Evolutionary conservation across 2,113 vertebrate species (phyloP).

Genomic region (Turdus rufiventris): DNA sequence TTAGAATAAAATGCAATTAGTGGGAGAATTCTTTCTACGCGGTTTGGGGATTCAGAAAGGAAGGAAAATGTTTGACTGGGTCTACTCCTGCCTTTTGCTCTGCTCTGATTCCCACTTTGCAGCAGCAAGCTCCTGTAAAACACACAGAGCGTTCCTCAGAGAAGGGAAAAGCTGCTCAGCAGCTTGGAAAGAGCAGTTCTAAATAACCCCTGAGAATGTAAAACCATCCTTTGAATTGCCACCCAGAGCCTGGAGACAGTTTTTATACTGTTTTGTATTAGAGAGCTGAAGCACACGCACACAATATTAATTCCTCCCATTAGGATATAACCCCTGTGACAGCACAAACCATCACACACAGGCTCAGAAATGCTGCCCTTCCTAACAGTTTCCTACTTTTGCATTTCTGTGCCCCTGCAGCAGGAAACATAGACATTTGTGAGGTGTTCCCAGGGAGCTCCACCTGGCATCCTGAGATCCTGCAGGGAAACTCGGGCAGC

Average conservation of each 20-base stretch:
- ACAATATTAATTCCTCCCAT: neutral
- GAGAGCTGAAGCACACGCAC: neutral
- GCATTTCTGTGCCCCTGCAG: neutral
- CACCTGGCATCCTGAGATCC: neutral
- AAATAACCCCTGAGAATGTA: neutral
- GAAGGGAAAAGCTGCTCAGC: neutral
- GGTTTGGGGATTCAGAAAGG: neutral
- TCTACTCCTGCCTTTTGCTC: neutral
- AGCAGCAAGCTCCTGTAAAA: neutral
- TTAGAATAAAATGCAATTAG: neutral
- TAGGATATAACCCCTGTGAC: accelerated
- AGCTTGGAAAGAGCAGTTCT: neutral
- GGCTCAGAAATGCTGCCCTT: neutral
- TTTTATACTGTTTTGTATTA: neutral
- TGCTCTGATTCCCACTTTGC: neutral
- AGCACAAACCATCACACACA: neutral
- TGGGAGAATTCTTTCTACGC: neutral
- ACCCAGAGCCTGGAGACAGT: neutral
- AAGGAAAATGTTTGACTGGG: accelerated
- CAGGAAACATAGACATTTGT: neutral
- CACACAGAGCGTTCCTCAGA: accelerated
- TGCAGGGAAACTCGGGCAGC: neutral
- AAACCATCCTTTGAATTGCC: neutral
- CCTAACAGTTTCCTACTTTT: neutral
- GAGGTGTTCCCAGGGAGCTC: neutral